Evolutionary conservation across 2,797 vertebrate genomes (phyloP).

Genomic region (Parambassis ranga): DNA sequence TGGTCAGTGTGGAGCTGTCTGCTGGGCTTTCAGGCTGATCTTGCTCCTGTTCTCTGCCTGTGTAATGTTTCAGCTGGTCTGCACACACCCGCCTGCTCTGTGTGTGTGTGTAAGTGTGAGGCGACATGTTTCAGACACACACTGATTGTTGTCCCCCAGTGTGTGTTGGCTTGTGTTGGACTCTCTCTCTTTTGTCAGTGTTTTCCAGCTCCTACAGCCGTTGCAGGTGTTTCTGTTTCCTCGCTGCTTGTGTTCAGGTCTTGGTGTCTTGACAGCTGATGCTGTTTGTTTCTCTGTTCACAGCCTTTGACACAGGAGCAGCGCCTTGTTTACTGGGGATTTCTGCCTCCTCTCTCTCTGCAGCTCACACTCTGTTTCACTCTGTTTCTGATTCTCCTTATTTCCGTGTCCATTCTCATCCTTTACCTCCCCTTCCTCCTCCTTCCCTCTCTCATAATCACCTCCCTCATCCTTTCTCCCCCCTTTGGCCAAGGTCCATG

Average conservation of each 20-base stretch:
- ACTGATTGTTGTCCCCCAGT: background rate
- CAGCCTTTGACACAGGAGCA: background rate
- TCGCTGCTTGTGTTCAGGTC: background rate
- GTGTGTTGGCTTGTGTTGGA: background rate
- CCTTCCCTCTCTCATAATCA: constrained; percentile 12
- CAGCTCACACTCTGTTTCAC: background rate
- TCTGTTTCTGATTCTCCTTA: background rate
- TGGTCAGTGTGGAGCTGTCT: background rate
- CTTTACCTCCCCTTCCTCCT: background rate
- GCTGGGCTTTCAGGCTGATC: no score
- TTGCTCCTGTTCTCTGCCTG: background rate
- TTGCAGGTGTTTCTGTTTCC: constrained; percentile 8
- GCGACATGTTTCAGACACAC: background rate
- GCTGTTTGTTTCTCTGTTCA: constrained; percentile 11
- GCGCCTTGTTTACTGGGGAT: constrained; percentile 12
- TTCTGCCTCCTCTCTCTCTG: background rate
- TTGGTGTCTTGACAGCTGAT: constrained; percentile 5
- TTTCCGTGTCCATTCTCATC: background rate
- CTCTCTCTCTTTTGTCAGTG: background rate
- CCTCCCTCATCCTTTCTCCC: constrained; percentile 24
- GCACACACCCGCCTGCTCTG: no score
- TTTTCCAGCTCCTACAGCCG: background rate
- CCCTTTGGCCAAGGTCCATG: constrained; percentile 44
- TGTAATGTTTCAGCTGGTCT: no score
- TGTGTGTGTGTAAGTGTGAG: no score